These are phyloP conservation scores for Arrhamphus sclerolepis DNA, from an alignment of 2,797 vertebrate species.

Conservation along the genomic window DNA sequence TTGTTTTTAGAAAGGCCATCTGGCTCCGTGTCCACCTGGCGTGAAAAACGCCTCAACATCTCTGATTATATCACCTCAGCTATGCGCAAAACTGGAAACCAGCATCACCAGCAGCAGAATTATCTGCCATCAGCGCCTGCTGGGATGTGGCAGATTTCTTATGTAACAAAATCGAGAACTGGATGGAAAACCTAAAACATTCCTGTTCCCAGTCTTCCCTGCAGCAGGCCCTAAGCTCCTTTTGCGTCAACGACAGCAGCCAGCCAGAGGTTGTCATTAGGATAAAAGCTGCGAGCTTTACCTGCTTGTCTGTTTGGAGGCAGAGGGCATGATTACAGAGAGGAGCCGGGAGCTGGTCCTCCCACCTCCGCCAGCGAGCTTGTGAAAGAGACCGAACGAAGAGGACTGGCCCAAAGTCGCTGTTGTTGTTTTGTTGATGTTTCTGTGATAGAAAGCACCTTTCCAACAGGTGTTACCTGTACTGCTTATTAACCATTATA, in stretches of 20 bases:
- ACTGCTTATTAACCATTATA: constrained; percentile 1
- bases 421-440: constrained; percentile 39
- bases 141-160: constrained; percentile 4
- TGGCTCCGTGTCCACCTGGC: constrained; percentile 20
- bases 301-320: constrained; percentile 70
- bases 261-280: constrained; percentile 74
- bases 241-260: constrained; percentile 61
- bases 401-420: constrained; percentile 40
- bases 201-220: constrained; percentile 38
- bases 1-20: constrained; percentile 48
- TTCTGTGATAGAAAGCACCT: constrained; percentile 3
- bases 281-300: constrained; percentile 74
- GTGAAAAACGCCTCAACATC: background rate
- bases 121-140: too few relatives aligned
- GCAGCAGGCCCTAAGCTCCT: constrained; percentile 41
- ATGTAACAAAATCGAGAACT: constrained; percentile 39
- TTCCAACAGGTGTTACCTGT: constrained; percentile 53
- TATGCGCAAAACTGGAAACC: too few relatives aligned
- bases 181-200: constrained; percentile 49
- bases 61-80: background rate
- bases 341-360: constrained; percentile 21
- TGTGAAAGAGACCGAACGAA: constrained; percentile 26
- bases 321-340: constrained; percentile 69
- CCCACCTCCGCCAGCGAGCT: constrained; percentile 38
- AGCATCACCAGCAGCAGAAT: too few relatives aligned